A percentile compares a stretch with the other conserved stretches of the same genome.
phyloP scores from a whole-genome alignment of 2,113 vertebrate genomes.

The Mesitornis unicolor region DNA sequence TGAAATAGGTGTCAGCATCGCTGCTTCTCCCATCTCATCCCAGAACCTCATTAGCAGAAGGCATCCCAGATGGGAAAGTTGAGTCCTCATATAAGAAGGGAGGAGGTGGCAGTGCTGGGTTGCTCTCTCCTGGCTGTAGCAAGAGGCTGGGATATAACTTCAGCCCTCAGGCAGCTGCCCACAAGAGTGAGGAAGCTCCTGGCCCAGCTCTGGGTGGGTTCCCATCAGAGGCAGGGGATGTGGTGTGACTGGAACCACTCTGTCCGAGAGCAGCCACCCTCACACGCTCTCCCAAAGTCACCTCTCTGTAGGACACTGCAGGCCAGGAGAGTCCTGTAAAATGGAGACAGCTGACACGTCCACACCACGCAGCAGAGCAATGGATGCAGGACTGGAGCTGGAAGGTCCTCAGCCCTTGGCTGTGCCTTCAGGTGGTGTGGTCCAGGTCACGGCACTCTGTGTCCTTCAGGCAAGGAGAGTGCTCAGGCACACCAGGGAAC shows the following conservation, averaged over 20 bases:
- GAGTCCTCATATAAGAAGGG: rapidly evolving
- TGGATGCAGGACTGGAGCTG: neutral
- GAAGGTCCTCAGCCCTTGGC: neutral
- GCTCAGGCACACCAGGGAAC: neutral
- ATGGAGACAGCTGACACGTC: neutral
- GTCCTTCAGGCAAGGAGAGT: neutral
- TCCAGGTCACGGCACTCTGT: neutral
- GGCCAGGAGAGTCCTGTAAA: neutral
- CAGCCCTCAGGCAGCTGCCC: neutral
- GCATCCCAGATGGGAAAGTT: rapidly evolving
- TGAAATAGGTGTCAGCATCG: neutral
- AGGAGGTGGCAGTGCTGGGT: neutral
- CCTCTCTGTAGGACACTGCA: neutral
- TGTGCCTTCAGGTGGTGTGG: neutral
- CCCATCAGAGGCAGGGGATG: neutral
- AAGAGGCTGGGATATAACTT: neutral
- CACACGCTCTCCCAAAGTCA: neutral
- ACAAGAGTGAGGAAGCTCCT: neutral
- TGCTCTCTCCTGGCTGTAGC: neutral
- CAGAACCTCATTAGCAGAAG: neutral
- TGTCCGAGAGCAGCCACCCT: neutral
- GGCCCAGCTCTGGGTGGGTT: neutral
- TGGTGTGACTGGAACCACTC: neutral
- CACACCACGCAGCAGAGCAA: neutral
- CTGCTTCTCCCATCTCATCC: neutral